Conservation (phyloP, 2,888 invertebrate species). For the Malacosoma neustria region DNA sequence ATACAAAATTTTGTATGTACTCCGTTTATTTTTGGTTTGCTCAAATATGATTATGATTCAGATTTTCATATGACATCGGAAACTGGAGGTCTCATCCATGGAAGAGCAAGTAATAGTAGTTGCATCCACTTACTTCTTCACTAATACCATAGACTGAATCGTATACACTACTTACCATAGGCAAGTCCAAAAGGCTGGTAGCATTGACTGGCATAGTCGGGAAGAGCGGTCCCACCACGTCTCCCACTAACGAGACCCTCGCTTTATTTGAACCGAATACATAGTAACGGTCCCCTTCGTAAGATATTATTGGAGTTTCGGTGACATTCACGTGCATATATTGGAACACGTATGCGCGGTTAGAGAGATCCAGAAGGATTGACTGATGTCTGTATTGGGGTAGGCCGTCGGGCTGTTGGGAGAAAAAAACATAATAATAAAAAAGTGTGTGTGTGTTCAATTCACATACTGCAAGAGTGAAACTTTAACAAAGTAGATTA, state of each 20-base stretch:
- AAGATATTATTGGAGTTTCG: conserved; percentile 93
- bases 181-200: conserved; percentile 84
- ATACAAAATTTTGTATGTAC: too few relatives aligned
- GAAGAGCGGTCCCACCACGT: conserved; percentile 94
- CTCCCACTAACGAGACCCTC: conserved; percentile 87
- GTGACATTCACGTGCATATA: conserved; percentile 97
- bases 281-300: conserved; percentile 88
- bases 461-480: too few relatives aligned
- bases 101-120: too few relatives aligned
- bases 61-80: too few relatives aligned
- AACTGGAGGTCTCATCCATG: too few relatives aligned
- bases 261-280: conserved; percentile 95
- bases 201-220: conserved; percentile 95
- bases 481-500: too few relatives aligned
- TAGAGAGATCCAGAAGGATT: conserved; percentile 92
- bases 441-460: too few relatives aligned
- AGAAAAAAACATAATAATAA: neutral
- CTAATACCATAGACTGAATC: too few relatives aligned
- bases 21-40: too few relatives aligned
- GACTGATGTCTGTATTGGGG: conserved; percentile 95
- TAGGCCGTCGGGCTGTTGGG: conserved; percentile 85
- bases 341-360: conserved; percentile 92
- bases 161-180: conserved; percentile 83
- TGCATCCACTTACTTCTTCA: too few relatives aligned
- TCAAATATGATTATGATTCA: too few relatives aligned